A percentile compares a stretch with the other conserved stretches of the same genome.
Conservation (phyloP, 2,888 invertebrate genomes). For the Hyposoter didymator region DNA sequence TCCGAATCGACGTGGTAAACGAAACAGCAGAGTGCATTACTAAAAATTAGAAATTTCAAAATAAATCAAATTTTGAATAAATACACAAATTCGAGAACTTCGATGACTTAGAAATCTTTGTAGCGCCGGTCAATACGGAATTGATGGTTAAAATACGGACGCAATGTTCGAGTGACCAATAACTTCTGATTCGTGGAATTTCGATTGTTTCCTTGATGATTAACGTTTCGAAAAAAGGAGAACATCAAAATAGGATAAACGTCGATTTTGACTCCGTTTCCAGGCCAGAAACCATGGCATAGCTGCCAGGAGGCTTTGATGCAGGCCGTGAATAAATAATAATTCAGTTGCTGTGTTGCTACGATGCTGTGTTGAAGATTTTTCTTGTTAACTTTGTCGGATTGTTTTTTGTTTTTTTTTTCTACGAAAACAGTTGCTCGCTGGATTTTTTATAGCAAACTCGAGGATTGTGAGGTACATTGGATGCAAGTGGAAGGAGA, state of each 20-base stretch:
- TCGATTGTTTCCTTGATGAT: background rate
- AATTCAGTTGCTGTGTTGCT: background rate
- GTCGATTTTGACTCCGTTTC: background rate
- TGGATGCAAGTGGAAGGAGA: conserved; percentile 5
- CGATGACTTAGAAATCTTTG: background rate
- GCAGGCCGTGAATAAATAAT: background rate
- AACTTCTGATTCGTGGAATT: background rate
- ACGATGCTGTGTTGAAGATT: background rate
- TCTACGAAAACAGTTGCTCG: background rate
- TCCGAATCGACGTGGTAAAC: background rate
- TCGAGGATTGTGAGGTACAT: background rate
- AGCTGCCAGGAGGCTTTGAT: background rate
- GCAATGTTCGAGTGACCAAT: background rate
- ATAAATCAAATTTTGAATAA: background rate
- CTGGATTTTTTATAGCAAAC: background rate
- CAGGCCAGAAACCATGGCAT: background rate
- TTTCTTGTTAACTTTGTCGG: background rate
- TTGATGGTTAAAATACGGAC: too few relatives aligned
- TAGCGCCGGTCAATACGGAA: background rate
- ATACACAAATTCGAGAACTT: background rate
- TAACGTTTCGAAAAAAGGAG: background rate
- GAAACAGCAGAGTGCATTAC: background rate
- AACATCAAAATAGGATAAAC: background rate
- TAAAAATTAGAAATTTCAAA: too few relatives aligned
- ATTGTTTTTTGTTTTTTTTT: too few relatives aligned